A percentile compares a stretch with the other conserved stretches of the same genome.
Conservation (phyloP, 1,140 invertebrate genomes). For the Oncopodura yosiiana region DNA sequence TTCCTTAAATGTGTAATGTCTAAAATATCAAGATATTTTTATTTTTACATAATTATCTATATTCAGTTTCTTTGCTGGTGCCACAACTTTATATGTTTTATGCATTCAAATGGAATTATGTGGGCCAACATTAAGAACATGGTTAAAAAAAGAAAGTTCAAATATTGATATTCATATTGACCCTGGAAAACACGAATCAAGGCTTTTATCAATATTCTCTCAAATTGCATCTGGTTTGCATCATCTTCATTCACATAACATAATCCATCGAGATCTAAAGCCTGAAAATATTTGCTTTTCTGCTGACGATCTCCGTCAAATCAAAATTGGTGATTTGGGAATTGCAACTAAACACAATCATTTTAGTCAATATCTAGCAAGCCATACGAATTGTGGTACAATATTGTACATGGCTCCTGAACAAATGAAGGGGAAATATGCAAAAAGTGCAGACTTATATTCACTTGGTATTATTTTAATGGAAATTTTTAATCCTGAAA, state of each 20-base stretch:
- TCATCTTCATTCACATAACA: background rate
- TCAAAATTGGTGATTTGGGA: constrained; percentile 6
- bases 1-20: no score
- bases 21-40: no score
- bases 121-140: background rate
- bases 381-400: no score
- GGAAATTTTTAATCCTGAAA: background rate
- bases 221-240: background rate
- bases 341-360: background rate
- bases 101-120: constrained; percentile 12
- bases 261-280: constrained; percentile 7
- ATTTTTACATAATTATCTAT: no score
- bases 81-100: background rate
- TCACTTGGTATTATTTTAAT: constrained; percentile 1
- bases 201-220: no score
- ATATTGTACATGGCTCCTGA: background rate
- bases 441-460: background rate
- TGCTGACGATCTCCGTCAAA: background rate
- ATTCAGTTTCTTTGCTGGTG: background rate
- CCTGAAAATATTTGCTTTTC: constrained; percentile 2
- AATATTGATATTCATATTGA: no score
- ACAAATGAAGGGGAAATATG: background rate
- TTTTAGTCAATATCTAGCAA: no score
- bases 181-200: no score
- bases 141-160: background rate